These are phyloP conservation scores for Xestia ashworthii DNA, from an alignment of 2,888 invertebrate species.

Conservation along the genomic window DNA sequence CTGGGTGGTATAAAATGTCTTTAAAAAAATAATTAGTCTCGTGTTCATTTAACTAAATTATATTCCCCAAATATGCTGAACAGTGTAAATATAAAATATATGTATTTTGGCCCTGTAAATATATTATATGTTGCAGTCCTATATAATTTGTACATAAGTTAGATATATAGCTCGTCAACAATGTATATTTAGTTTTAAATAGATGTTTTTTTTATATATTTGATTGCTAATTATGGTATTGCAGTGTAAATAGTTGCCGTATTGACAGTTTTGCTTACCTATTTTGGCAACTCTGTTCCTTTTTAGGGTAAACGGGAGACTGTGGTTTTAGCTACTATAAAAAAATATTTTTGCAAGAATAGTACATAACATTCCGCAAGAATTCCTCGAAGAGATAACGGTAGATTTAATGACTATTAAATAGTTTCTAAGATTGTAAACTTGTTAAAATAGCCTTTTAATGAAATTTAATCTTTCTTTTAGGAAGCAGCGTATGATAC, in stretches of 20 bases:
- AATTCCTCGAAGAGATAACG: not conserved
- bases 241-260: slow-evolving; percentile 33
- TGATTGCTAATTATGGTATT: slow-evolving; percentile 41
- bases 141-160: slow-evolving; percentile 58
- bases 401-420: not conserved
- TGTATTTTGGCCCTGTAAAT: slow-evolving; percentile 53
- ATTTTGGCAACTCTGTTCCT: slow-evolving; percentile 45
- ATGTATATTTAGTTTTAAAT: slow-evolving; percentile 46
- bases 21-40: not conserved
- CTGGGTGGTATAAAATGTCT: too few relatives aligned
- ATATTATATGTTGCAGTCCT: slow-evolving; percentile 29
- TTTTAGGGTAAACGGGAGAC: not conserved
- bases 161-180: slow-evolving; percentile 41
- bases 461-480: not conserved
- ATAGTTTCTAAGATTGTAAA: not conserved
- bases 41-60: not conserved
- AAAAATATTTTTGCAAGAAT: not conserved
- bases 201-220: slow-evolving; percentile 3
- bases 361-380: not conserved
- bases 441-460: not conserved
- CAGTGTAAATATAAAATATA: slow-evolving; percentile 49
- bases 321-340: not conserved
- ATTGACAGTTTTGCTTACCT: slow-evolving; percentile 15
- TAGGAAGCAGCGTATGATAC: not conserved
- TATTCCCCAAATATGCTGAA: slow-evolving; percentile 38